Base-by-base conservation (phyloP, 2,113 vertebrate species). In the Megalops atlanticus region DNA sequence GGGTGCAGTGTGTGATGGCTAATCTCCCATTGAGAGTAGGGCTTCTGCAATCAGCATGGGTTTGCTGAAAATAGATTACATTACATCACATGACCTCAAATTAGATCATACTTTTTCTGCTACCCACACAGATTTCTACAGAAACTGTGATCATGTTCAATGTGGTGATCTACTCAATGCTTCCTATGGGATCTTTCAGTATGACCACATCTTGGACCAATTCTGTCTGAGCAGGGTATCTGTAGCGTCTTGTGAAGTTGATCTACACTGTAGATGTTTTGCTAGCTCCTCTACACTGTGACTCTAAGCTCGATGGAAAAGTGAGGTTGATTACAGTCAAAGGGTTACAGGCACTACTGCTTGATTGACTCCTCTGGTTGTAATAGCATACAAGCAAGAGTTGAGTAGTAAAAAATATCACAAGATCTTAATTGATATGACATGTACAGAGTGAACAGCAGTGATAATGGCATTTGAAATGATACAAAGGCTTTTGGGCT, bases 1-100 rank as follows among this genome's bases (percentile, higher is more conserved):
- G 58, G 58, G 58, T 64, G 58, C n/a, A n/a, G 58, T 31, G 58
- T 64, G 58, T 64, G 58, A 31, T 64, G 58, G 58, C n/a, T 8
- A 64, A 27, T 24, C 31, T 64, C 58, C 58, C 21, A 18, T 1
- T 58, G 52, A 58, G n/a, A 58, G 52, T 3, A 58, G 24, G 52
- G n/a, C 58, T 27, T 64, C 58, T 64, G 58, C 24, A 24, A 64
- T 31, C 58, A 16, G 43, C 43, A 45, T 14, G 14, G 43, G 6
- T 45, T 45, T 45, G n/a, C 58, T 64, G 31, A n/a, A n/a, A 64
- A 64, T 31, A 64, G 58, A 64, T 24, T n/a, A 5, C n/a, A 64
- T n/a, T 64, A 10, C 58, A 31, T 64, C n/a, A 31, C 31, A n/a
- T 11, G 24, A 64, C 58, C n/a, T 11, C 24, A 64, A 31, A 64